These are phyloP conservation scores for Hephaestus fuliginosus DNA, from an alignment of 2,797 vertebrate species.

Conservation along the genomic window DNA sequence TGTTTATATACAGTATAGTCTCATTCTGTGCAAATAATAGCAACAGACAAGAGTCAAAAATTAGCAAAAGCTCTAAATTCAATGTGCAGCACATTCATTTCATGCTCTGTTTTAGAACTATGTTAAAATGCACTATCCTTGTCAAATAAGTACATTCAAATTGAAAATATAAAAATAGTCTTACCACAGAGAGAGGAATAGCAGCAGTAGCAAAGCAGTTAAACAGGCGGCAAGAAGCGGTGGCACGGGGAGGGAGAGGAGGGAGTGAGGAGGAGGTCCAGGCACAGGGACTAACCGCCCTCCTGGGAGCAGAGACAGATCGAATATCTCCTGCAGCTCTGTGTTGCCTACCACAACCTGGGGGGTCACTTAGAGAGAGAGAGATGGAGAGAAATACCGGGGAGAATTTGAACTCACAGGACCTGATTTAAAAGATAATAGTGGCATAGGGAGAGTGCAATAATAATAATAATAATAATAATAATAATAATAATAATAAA, in stretches of 20 bases:
- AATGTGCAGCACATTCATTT: too few species aligned
- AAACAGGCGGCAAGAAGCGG: slow-evolving; percentile 76
- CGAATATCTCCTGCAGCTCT: slow-evolving; percentile 83
- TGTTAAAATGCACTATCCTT: too few species aligned
- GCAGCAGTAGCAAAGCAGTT: slow-evolving; percentile 76
- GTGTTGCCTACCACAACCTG: slow-evolving; percentile 68
- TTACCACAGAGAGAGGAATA: slow-evolving; percentile 82
- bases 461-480: too few species aligned
- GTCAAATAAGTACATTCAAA: too few species aligned
- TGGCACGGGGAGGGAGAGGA: slow-evolving; percentile 51
- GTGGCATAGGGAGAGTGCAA: background rate
- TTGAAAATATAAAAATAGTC: background rate
- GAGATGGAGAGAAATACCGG: slow-evolving; percentile 20
- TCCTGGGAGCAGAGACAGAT: slow-evolving; percentile 80
- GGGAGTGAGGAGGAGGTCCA: slow-evolving; percentile 21
- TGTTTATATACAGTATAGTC: background rate
- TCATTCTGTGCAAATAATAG: slow-evolving; percentile 31
- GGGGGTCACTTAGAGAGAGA: slow-evolving; percentile 75
- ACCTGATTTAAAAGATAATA: background rate
- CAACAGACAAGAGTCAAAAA: background rate
- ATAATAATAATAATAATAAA: too few species aligned
- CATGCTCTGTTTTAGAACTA: too few species aligned
- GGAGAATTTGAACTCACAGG: background rate
- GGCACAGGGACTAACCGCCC: slow-evolving; percentile 65
- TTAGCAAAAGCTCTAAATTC: too few species aligned